Evolutionary conservation across 1,140 invertebrate genomes (phyloP), one percentile per base, ranked within the genome.

Genomic region (Pseudachorutes palmiensis): DNA sequence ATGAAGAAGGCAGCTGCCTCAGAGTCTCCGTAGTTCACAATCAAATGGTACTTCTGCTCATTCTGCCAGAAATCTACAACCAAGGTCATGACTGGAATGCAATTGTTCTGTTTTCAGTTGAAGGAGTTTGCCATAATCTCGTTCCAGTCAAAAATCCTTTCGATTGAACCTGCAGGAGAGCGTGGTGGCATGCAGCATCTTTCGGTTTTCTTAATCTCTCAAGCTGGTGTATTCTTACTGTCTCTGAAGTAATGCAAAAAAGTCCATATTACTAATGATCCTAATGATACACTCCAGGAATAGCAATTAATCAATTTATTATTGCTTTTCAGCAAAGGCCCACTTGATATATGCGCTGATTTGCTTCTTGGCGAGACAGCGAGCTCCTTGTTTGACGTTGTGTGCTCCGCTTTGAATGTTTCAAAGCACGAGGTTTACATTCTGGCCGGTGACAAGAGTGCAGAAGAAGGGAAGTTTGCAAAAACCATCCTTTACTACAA

Each of bases 401-500:
- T 74, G 22, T 71, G 68, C 49, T 68, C 32, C 59, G 67, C 72
- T 26, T 60, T 74, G 9, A 71, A 69, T 57, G 72, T 74, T 19
- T 19, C 66, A 26, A 71, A 70, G 65, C 24, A 48, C 12, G 45
- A 69, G 33, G 72, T 70, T 31, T 74, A 65, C 48, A 48, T 65
- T 26, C 22, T 67, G 19, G 70, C 72, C 64, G 72, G 72, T 9
- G 72, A 74, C 64, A 65, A 33, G 22, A 57, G 65, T n/a, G 58
- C 70, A 26, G 60, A 70, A 57, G 72, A 71, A 64, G 70, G 70
- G 55, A 70, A 70, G 31, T 74, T 70, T 71, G 68, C 72, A 14
- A 74, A 71, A 57, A 64, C 67, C 19, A 71, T 74, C 61, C 30
- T 74, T 30, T 74, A 64, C 48, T 74, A 74, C 58, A 74, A 74